A percentile compares a stretch with the other conserved stretches of the same genome.
Evolutionary conservation across 2,888 invertebrate species (phyloP).

Genomic region (Pollenia angustigena): DNA sequence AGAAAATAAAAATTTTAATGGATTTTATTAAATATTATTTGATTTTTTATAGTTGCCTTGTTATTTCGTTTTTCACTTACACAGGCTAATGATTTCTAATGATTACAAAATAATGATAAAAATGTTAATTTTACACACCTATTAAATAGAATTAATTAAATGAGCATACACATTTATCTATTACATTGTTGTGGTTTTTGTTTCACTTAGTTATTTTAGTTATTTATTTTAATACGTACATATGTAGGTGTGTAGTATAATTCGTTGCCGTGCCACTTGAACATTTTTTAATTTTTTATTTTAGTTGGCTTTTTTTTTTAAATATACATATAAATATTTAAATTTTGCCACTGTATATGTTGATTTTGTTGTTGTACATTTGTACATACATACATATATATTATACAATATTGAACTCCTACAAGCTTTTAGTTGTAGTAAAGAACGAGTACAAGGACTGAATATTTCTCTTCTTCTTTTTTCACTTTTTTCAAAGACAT

Average conservation of each 20-base stretch:
- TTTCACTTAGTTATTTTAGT: background rate
- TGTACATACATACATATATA: constrained; percentile 71
- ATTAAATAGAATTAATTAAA: too few species aligned
- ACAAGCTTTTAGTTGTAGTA: constrained; percentile 75
- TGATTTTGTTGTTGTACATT: constrained; percentile 28
- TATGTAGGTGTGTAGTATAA: background rate
- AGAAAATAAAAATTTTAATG: constrained; percentile 8
- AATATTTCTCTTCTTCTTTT: constrained; percentile 63
- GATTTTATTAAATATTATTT: background rate
- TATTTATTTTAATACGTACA: constrained; percentile 9
- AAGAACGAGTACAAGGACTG: constrained; percentile 77
- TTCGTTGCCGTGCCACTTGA: constrained; percentile 49
- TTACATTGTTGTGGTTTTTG: background rate
- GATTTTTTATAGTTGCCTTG: background rate
- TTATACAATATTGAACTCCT: constrained; percentile 77
- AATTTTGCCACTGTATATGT: constrained; percentile 45
- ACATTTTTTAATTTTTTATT: constrained; percentile 45
- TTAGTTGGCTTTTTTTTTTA: constrained; percentile 55
- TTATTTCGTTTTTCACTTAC: too few species aligned
- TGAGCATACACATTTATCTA: too few species aligned
- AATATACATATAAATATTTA: constrained; percentile 29
- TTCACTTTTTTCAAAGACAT: constrained; percentile 54
- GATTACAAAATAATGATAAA: too few species aligned
- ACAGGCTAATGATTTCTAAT: too few species aligned
- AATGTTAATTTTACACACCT: too few species aligned